phyloP scores from a whole-genome alignment of 2,797 vertebrate genomes.

The Eutrigla gurnardus region DNA sequence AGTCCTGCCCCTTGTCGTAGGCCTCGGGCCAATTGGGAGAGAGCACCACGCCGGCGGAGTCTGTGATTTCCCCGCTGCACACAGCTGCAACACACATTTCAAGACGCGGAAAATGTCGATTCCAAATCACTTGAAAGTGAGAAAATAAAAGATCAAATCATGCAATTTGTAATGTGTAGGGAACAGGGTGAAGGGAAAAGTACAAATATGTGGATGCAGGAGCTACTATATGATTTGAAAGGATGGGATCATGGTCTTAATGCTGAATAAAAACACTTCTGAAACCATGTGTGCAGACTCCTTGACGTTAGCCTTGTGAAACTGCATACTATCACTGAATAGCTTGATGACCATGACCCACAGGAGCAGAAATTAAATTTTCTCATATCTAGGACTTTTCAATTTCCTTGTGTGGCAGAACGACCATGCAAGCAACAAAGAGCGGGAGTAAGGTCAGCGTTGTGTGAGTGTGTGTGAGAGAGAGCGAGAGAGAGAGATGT shows the following conservation, averaged over 20 bases:
- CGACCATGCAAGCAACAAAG: conserved; percentile 59
- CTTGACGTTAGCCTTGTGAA: conserved; percentile 61
- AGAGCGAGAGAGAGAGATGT: conserved; percentile 33
- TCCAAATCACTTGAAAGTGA: not conserved
- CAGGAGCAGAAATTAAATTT: conserved; percentile 65
- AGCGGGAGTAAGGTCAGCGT: conserved; percentile 52
- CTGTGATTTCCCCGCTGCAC: conserved; percentile 97
- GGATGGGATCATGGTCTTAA: not conserved
- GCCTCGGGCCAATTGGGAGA: conserved; percentile 99
- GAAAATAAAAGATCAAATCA: not conserved
- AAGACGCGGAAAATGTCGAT: not conserved
- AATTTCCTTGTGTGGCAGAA: conserved; percentile 64
- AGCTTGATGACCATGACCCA: conserved; percentile 68
- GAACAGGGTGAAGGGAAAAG: not conserved
- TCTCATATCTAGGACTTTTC: conserved; percentile 68
- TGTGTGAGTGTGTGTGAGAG: not conserved
- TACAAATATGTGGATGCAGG: not conserved
- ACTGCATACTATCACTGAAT: conserved; percentile 49
- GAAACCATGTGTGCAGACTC: conserved; percentile 45
- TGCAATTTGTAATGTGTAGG: not conserved
- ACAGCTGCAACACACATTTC: conserved; percentile 85
- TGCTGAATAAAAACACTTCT: conserved; percentile 33
- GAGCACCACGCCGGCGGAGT: conserved; percentile 92
- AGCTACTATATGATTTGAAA: not conserved
- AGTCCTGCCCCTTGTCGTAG: conserved; percentile 97